Base-by-base conservation (phyloP, 2,888 invertebrate genomes). In the Ophion ventricosus region DNA sequence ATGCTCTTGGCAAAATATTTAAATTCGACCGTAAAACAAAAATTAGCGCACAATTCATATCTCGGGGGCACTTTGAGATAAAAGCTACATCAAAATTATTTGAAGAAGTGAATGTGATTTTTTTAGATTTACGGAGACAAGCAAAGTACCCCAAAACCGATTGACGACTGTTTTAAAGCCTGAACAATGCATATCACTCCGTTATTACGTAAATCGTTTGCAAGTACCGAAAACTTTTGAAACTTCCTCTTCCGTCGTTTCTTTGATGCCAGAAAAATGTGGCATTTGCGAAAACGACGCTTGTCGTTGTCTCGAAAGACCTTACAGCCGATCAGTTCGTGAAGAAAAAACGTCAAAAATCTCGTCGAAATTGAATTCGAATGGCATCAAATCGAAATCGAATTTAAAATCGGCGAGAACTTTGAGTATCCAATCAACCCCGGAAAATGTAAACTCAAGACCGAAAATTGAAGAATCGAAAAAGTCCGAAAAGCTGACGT, bases 141-240 rank as follows among this genome's bases (percentile, higher is more conserved):
- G 23, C 0, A 43, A 66, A 1, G 61, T 63, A 67, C 17, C 25
- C 35, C 56, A 84, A 63, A 29, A 78, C 29, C 82, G 81, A 25
- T 7, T 63, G 75, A 86, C 80, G 14, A 79, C 88, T 2, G 29
- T 88, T 43, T 59, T 82, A 10, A 85, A 77, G 70, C 90, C 90
- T 1, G 89, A 88, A 80, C 90, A 90, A 17, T 86, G 83, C 59
- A 87, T 87, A 69, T 75, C 79, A 4, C 73, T 90, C n/a, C 56
- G 35, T 20, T 70, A 80, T 49, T 82, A 87, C 35, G 17, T 84
- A 5, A 72, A 80, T 61, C 84, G 84, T 35, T 72, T 84, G 35
- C 59, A 40, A 54, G 14, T 63, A 4, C n/a, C 23, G 0, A 20
- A 79, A 79, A 73, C 25, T 10, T 26, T 25, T n/a, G 57, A 56